Base-by-base conservation (phyloP, 2,797 vertebrate species). In the Danio tinwini region DNA sequence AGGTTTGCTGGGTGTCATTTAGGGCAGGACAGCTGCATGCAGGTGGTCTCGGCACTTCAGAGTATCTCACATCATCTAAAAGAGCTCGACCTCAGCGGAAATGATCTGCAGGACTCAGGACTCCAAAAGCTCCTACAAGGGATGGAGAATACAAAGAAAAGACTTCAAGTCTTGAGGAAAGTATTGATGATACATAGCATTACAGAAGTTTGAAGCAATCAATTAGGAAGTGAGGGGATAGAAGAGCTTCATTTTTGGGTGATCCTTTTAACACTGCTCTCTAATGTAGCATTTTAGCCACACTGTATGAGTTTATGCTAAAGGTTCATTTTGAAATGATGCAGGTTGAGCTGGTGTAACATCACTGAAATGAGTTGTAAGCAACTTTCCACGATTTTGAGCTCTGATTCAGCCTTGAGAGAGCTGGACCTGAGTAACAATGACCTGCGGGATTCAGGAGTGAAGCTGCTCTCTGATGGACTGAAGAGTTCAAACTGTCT, bases 51-150 rank as follows among this genome's bases (percentile, higher is more conserved):
- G 42, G 81, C 65, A 0, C 55, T 86, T 49, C n/a, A 17, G 7
- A 44, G 14, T 42, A 56, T 70, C 62, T 50, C 56, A 58, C 39
- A 19, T 16, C 40, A 9, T 52, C 72, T 85, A 29, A 77, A 2
- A 42, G 86, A 85, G 59, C 64, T 87, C 7, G 81, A 85, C 74
- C 44, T 87, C 2, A 80, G 78, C 5, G n/a, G 65, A 58, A 84
- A 80, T 42, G 74, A 85, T 3, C 86, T 82, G 17, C 78, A 76
- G 14, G 63, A 74, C 8, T 69, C 73, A 47, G 84, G 78, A 67
- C 17, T 76, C 7, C 37, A 68, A 49, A n/a, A 44, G 7, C 17
- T 87, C 1, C 40, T 65, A 6, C 2, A 19, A 37, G 49, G 8
- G 13, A 29, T 17, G 9, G 13, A 63, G 45, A 61, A 58, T 1